phyloP scores from a whole-genome alignment of 2,888 invertebrate genomes.

The Polietes domitor region DNA sequence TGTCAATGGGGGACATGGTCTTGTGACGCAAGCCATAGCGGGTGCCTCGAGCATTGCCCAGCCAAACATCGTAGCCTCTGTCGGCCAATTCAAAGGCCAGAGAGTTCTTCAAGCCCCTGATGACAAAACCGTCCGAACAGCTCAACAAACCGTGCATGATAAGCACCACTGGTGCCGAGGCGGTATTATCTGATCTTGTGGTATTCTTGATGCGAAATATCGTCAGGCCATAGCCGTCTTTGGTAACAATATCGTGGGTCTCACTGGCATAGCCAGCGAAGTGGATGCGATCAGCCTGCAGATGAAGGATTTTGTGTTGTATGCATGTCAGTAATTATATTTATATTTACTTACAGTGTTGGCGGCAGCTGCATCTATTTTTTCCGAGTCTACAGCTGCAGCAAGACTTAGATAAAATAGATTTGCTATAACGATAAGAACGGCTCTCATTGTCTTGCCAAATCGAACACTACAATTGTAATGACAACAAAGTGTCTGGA shows the following conservation, averaged over 20 bases:
- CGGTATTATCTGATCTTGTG: slow-evolving; percentile 66
- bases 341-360: too few relatives aligned
- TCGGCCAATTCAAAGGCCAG: slow-evolving; percentile 66
- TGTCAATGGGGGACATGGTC: slow-evolving; percentile 76
- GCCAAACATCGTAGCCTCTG: slow-evolving; percentile 77
- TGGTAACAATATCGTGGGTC: slow-evolving; percentile 85
- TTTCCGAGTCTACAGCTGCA: too few relatives aligned
- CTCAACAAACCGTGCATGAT: slow-evolving; percentile 80
- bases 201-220: slow-evolving; percentile 74
- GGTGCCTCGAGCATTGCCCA: slow-evolving; percentile 77
- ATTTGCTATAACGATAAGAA: too few relatives aligned
- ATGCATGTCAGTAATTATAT: too few relatives aligned
- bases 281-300: neutral
- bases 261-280: slow-evolving; percentile 84
- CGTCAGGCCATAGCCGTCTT: neutral
- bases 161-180: slow-evolving; percentile 77
- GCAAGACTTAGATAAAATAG: too few relatives aligned
- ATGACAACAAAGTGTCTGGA: too few relatives aligned
- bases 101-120: slow-evolving; percentile 65
- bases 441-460: too few relatives aligned
- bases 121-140: slow-evolving; percentile 68
- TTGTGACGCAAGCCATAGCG: slow-evolving; percentile 77
- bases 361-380: too few relatives aligned
- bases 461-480: too few relatives aligned
- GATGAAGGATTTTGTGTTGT: too few relatives aligned